These are phyloP conservation scores for Tachina grossa DNA, from an alignment of 2,888 invertebrate genomes.

Conservation along the genomic window DNA sequence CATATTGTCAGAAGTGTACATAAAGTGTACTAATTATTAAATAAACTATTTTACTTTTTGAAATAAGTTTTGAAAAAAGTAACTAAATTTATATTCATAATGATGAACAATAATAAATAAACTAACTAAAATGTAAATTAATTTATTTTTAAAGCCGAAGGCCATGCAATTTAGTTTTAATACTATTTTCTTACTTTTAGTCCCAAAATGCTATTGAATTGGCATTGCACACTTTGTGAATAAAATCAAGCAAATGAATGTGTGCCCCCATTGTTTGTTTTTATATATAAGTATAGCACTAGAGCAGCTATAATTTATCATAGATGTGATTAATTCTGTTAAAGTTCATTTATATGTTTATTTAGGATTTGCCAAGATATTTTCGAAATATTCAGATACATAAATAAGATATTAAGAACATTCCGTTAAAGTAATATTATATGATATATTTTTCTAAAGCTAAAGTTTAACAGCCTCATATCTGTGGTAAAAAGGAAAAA, in stretches of 20 bases:
- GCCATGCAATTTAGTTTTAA: neutral
- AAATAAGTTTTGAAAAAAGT: too few relatives aligned
- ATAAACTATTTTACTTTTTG: too few relatives aligned
- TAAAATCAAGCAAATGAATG: neutral
- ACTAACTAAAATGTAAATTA: too few relatives aligned
- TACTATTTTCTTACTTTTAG: neutral
- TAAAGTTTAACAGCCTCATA: too few relatives aligned
- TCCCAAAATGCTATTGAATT: constrained; percentile 4
- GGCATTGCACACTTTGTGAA: constrained; percentile 33
- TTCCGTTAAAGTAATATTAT: too few relatives aligned
- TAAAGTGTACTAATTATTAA: too few relatives aligned
- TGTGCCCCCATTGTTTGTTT: constrained; percentile 2
- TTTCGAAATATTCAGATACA: too few relatives aligned
- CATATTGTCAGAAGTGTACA: too few relatives aligned
- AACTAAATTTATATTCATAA: neutral
- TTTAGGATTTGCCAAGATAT: neutral
- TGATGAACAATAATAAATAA: too few relatives aligned
- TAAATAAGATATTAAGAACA: too few relatives aligned
- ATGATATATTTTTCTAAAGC: too few relatives aligned
- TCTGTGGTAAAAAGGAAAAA: too few relatives aligned
- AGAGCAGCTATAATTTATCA: constrained; percentile 13
- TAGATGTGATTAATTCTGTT: constrained; percentile 16
- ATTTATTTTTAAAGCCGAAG: neutral
- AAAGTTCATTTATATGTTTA: neutral
- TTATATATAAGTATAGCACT: neutral